A percentile compares a stretch with the other conserved stretches of the same genome.
Evolutionary conservation across 2,888 invertebrate species (phyloP).

Genomic region (Polydrusus pterygomalis): DNA sequence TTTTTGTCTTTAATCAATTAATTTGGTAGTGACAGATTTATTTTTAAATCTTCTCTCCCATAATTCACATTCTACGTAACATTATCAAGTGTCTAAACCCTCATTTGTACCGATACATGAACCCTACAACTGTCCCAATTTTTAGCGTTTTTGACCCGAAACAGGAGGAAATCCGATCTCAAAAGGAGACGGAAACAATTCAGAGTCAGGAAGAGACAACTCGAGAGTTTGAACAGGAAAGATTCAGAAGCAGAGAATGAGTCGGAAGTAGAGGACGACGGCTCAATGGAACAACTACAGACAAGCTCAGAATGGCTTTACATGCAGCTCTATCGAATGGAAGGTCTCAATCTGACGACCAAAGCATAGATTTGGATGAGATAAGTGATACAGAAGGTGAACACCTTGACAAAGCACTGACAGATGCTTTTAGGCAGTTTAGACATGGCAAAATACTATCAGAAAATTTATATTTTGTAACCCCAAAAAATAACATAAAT

Average conservation of each 20-base stretch:
- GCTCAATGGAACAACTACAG: slow-evolving; percentile 77
- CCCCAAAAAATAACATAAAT: too few relatives aligned
- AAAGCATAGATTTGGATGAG: slow-evolving; percentile 80
- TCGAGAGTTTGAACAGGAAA: too few relatives aligned
- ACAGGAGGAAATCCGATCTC: slow-evolving; percentile 78
- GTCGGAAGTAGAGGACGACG: slow-evolving; percentile 48
- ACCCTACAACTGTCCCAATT: slow-evolving; percentile 81
- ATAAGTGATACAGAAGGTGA: slow-evolving; percentile 86
- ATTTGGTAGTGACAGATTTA: slow-evolving; percentile 87
- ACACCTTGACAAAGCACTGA: slow-evolving; percentile 79
- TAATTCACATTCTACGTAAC: slow-evolving; percentile 82
- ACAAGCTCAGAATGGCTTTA: slow-evolving; percentile 82
- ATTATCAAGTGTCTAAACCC: slow-evolving; percentile 85
- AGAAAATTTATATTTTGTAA: too few relatives aligned
- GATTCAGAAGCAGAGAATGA: slow-evolving; percentile 58
- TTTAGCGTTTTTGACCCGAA: slow-evolving; percentile 82
- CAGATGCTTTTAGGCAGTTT: slow-evolving; percentile 82
- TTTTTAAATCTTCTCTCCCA: slow-evolving; percentile 85
- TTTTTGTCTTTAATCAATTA: too few relatives aligned
- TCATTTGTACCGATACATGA: slow-evolving; percentile 82
- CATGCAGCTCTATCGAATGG: slow-evolving; percentile 77
- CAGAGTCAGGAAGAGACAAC: slow-evolving; percentile 67
- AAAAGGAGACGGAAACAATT: slow-evolving; percentile 70
- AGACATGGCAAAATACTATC: slow-evolving; percentile 71
- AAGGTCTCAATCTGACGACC: slow-evolving; percentile 58